Evolutionary conservation across 2,797 vertebrate species (phyloP).

Genomic region (Hemibagrus guttatus): DNA sequence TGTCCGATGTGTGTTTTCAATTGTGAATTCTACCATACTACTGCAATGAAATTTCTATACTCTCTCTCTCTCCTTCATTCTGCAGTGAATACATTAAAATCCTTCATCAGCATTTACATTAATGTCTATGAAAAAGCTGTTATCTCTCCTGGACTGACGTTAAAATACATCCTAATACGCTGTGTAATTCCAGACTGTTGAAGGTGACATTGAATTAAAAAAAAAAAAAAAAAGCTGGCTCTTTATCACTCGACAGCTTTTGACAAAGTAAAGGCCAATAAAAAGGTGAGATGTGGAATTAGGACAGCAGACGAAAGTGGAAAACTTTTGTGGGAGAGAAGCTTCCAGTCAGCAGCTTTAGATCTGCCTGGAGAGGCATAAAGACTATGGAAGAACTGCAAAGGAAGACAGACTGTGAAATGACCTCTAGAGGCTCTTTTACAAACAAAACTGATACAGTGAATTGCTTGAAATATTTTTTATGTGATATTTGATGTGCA

Average conservation of each 20-base stretch:
- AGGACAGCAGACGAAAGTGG: neutral
- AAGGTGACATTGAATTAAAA: constrained; percentile 17
- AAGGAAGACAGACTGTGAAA: constrained; percentile 19
- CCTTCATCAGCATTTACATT: neutral
- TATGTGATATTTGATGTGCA: neutral
- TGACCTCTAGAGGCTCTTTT: constrained; percentile 6
- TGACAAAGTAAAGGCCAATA: constrained; percentile 17
- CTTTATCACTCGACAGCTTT: constrained; percentile 3
- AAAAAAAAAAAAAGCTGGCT: neutral
- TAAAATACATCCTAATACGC: neutral
- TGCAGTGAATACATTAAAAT: neutral
- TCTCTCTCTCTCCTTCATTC: too few relatives aligned
- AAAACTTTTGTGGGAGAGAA: constrained; percentile 12
- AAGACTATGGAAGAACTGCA: neutral
- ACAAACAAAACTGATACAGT: constrained; percentile 22
- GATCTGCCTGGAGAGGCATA: constrained; percentile 23
- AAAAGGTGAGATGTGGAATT: constrained; percentile 24
- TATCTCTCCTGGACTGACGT: constrained; percentile 2
- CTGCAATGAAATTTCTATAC: neutral
- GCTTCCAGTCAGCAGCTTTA: constrained; percentile 33
- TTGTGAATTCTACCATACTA: neutral
- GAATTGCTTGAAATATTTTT: constrained; percentile 5
- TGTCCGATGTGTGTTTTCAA: neutral
- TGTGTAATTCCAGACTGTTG: constrained; percentile 12
- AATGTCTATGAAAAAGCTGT: neutral